Base-by-base conservation (phyloP, 2,797 vertebrate species). In the Sebastes melanostomus region DNA sequence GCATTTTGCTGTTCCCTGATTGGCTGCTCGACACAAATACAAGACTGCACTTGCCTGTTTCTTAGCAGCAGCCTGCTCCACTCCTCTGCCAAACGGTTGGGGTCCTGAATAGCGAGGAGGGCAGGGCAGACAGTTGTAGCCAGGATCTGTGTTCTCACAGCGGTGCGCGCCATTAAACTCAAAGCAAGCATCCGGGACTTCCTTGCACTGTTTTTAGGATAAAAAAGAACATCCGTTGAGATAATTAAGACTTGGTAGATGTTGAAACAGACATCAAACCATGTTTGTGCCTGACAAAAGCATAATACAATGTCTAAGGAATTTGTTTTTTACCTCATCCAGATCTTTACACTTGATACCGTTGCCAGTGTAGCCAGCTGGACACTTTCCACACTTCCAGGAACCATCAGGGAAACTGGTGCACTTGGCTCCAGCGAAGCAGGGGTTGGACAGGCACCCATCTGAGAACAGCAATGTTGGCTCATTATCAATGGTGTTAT, bases 71-170 rank as follows among this genome's bases (percentile, higher is more conserved):
- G 98, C 98, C 16, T 98, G 95, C 77, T 98, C 97, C 29, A 98
- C 88, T 1, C 97, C 96, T 83, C 54, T 95, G 70, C 98, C 98
- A 22, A 96, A 99, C 0, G 98, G 98, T 91, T 98, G 98, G 0
- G 95, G 86, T 81, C 98, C 98, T 1, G 96, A 95, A 93, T 96
- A 99, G 68, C 98, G 97, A 1, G 97, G 92, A 7, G 98, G 98
- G 84, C 98, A 99, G 65, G 98, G 98, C 74, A 97, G 94, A 85
- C 98, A 99, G 93, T 99, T 98, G 94, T 99, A 99, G 27, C 98
- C 98, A 4, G 98, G 98, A 22, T 96, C 96, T 6, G 97, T 98
- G 89, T 99, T 99, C 94, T 98, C 95, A 92, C 98, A 99, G 78
- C 97, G 95, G 81, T 99, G 98, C n/a, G 96, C 96, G 4, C 97